Conservation (phyloP, 1,140 invertebrate species). For the Aphelenchoides besseyi region DNA sequence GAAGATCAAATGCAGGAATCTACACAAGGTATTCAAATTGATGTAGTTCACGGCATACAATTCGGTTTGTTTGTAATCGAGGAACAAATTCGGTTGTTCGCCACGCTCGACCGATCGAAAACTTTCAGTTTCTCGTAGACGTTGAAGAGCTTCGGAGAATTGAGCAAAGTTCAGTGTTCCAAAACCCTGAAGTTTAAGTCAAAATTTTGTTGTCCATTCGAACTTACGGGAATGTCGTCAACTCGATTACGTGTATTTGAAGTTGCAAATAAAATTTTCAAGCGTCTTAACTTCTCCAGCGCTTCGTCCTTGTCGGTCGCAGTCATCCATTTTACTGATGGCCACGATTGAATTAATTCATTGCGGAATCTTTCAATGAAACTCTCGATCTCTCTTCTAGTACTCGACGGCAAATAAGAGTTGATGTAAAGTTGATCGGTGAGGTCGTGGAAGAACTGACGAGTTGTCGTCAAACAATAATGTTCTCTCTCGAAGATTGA, state of each 20-base stretch:
- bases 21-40: not conserved
- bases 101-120: not conserved
- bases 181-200: not conserved
- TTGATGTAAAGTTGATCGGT: not conserved
- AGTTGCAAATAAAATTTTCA: not conserved
- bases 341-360: not conserved
- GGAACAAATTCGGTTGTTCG: not conserved
- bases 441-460: not conserved
- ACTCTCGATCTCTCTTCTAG: not conserved
- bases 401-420: not conserved
- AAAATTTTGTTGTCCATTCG: not conserved
- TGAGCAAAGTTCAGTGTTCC: not conserved
- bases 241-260: not conserved
- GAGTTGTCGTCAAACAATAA: not conserved
- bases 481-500: not conserved
- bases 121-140: not conserved
- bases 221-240: not conserved
- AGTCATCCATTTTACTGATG: not conserved
- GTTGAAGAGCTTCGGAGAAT: not conserved
- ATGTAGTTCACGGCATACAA: not conserved
- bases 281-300: not conserved
- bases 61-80: not conserved
- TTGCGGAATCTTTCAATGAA: not conserved
- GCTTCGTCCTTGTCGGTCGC: not conserved
- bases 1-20: not conserved